Percentiles rank a stretch among this genome's conserved stretches.
These are phyloP conservation scores for Gryon sp. DNA, from an alignment of 1,140 invertebrate genomes.

Conservation along the genomic window DNA sequence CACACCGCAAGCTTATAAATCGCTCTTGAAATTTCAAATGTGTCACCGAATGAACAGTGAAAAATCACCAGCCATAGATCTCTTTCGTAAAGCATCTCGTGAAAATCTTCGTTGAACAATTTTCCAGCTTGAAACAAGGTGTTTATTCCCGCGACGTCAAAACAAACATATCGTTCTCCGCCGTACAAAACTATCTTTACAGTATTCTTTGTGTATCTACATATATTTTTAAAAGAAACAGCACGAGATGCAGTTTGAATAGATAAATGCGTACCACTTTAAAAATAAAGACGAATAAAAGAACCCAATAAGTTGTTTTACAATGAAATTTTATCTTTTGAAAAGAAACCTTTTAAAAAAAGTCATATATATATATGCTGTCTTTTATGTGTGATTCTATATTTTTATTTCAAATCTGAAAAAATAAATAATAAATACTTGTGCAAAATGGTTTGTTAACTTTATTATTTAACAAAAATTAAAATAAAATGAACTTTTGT, in stretches of 20 bases:
- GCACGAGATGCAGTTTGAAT: too few relatives aligned
- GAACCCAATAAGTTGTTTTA: too few relatives aligned
- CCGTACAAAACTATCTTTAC: neutral
- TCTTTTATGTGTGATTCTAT: too few relatives aligned
- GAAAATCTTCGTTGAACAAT: slow-evolving; percentile 20
- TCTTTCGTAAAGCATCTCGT: slow-evolving; percentile 1
- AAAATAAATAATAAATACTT: too few relatives aligned
- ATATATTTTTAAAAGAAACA: neutral
- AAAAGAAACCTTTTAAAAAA: neutral
- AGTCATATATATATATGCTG: too few relatives aligned
- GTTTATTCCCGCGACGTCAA: slow-evolving; percentile 10
- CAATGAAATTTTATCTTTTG: neutral
- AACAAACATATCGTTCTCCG: slow-evolving; percentile 28
- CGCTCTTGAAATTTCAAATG: slow-evolving; percentile 5
- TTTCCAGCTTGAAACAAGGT: slow-evolving; percentile 5
- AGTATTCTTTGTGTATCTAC: neutral
- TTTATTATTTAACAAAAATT: too few relatives aligned
- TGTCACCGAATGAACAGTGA: slow-evolving; percentile 16
- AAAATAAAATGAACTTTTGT: too few relatives aligned
- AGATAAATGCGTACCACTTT: too few relatives aligned
- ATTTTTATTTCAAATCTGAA: too few relatives aligned
- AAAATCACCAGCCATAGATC: slow-evolving; percentile 5
- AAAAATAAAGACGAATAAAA: too few relatives aligned
- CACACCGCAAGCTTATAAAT: slow-evolving; percentile 5
- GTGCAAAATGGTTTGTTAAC: too few relatives aligned